Conservation (phyloP, 2,888 invertebrate genomes). For the Monopis laevigella region DNA sequence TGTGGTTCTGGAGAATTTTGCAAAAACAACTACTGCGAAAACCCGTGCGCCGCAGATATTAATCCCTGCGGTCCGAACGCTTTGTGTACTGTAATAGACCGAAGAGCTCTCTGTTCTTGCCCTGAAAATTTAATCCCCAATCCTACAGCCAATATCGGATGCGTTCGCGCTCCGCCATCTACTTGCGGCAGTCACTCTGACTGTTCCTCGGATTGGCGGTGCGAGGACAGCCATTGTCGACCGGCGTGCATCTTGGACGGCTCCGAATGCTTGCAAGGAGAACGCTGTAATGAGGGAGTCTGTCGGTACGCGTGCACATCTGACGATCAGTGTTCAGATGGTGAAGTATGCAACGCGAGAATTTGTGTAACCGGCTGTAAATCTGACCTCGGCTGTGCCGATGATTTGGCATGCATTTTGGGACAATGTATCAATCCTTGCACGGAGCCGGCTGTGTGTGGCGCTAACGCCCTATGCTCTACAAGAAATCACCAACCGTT, state of each 20-base stretch:
- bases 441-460: constrained; percentile 79
- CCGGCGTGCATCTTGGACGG: constrained; percentile 79
- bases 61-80: constrained; percentile 89
- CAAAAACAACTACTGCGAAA: constrained; percentile 79
- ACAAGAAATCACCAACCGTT: constrained; percentile 76
- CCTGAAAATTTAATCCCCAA: constrained; percentile 83
- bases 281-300: constrained; percentile 78
- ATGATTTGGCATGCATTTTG: constrained; percentile 76
- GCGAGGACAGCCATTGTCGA: constrained; percentile 78
- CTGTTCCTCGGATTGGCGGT: constrained; percentile 76
- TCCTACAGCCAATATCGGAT: constrained; percentile 88
- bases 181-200: constrained; percentile 82
- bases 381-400: constrained; percentile 79
- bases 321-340: constrained; percentile 87
- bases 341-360: constrained; percentile 86
- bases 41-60: constrained; percentile 73
- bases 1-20: constrained; percentile 88
- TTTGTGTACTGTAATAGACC: constrained; percentile 80
- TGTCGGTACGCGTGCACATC: constrained; percentile 86
- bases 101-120: constrained; percentile 85
- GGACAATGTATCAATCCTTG: constrained; percentile 86
- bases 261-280: constrained; percentile 81
- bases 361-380: constrained; percentile 85
- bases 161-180: constrained; percentile 80
- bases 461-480: constrained; percentile 81